Evolutionary conservation across 2,797 vertebrate genomes (phyloP).

Genomic region (Crocidura indochinensis): DNA sequence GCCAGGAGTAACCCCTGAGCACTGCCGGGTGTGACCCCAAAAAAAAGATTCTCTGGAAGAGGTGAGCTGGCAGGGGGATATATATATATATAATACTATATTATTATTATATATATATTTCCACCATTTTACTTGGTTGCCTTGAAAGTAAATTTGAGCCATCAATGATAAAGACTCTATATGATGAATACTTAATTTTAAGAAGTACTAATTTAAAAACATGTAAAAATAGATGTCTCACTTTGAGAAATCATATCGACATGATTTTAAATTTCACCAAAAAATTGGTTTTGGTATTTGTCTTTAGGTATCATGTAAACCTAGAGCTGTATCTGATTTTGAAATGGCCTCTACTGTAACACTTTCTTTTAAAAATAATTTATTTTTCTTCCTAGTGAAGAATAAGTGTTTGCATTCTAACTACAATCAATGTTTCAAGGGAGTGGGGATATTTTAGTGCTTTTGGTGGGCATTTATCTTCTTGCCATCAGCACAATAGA

Average conservation of each 20-base stretch:
- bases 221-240: constrained; percentile 10
- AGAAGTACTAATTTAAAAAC: constrained; percentile 45
- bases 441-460: constrained; percentile 72
- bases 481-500: constrained; percentile 69
- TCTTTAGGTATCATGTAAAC: constrained; percentile 49
- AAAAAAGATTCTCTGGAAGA: constrained; percentile 6
- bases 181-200: constrained; percentile 55
- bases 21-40: too few species aligned
- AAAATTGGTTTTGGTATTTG: background rate
- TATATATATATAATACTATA: too few species aligned
- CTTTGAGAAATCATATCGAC: background rate
- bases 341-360: constrained; percentile 32
- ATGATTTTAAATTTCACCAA: constrained; percentile 51
- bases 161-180: background rate
- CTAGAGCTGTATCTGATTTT: constrained; percentile 55
- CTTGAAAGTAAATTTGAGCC: background rate
- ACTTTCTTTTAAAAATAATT: constrained; percentile 22
- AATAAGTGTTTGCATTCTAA: constrained; percentile 56
- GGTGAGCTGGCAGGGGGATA: background rate
- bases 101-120: background rate
- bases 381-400: constrained; percentile 40
- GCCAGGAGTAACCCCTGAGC: too few species aligned
- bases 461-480: constrained; percentile 71
- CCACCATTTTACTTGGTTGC: background rate
- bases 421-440: constrained; percentile 54